A percentile compares a stretch with the other conserved stretches of the same genome.
phyloP scores from a whole-genome alignment of 2,888 invertebrate genomes.

The Dromius quadrimaculatus region DNA sequence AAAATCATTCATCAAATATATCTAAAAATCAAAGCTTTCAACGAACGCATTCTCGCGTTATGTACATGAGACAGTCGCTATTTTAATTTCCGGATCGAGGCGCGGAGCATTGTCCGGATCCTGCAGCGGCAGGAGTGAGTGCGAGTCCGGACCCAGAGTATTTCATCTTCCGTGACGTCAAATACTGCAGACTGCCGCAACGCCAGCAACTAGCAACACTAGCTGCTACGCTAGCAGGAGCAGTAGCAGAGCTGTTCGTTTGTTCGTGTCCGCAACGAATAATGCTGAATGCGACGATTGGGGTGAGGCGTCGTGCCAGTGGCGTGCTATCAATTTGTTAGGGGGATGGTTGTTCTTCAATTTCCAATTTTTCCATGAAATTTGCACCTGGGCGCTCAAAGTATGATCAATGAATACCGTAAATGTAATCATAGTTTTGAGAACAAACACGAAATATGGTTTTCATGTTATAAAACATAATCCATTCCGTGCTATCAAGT shows the following conservation, averaged over 20 bases:
- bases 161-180: conserved; percentile 51
- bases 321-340: no score
- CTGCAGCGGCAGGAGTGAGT: conserved; percentile 12
- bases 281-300: neutral
- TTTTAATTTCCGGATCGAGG: conserved; percentile 35
- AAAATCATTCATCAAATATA: neutral
- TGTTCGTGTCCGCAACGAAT: neutral
- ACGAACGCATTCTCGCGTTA: neutral
- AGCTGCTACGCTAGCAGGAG: conserved; percentile 1
- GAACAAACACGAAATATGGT: no score
- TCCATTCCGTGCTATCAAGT: no score
- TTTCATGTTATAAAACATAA: no score
- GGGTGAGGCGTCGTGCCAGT: neutral
- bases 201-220: neutral
- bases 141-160: conserved; percentile 34
- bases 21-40: neutral
- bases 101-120: conserved; percentile 7
- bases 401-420: no score
- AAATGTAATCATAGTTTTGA: no score
- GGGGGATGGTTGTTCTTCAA: no score
- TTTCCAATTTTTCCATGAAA: no score
- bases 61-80: conserved; percentile 16
- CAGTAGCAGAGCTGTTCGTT: neutral
- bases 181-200: conserved; percentile 47
- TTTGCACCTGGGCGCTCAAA: no score